Conservation (phyloP, 2,888 invertebrate genomes). For the Calameuta pallipes region DNA sequence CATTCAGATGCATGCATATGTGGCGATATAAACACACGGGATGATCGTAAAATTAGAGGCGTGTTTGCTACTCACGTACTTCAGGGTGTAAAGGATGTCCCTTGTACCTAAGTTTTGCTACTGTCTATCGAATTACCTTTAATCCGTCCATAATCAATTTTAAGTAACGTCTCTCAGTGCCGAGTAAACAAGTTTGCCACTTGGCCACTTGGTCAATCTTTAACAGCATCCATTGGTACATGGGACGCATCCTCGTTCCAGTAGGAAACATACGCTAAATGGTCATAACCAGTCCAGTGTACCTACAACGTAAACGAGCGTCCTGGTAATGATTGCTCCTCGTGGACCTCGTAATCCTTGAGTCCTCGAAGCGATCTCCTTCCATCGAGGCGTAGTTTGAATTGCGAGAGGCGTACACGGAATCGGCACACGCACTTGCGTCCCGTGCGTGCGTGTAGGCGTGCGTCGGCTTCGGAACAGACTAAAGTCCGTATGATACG, state of each 20-base stretch:
- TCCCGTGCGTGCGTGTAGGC: neutral
- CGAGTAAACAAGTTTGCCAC: neutral
- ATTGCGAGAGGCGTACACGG: neutral
- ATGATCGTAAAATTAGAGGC: slow-evolving; percentile 2
- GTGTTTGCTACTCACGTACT: neutral
- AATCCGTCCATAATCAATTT: neutral
- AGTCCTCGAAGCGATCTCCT: neutral
- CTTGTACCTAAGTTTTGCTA: neutral
- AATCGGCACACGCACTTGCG: neutral
- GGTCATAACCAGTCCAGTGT: slow-evolving; percentile 23
- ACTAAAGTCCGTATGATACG: slow-evolving; percentile 2
- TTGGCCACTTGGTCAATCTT: neutral
- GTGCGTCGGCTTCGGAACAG: neutral
- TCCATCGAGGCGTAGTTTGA: neutral
- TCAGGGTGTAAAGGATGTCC: neutral
- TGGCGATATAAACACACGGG: slow-evolving; percentile 11
- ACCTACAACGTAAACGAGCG: slow-evolving; percentile 15
- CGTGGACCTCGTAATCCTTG: slow-evolving; percentile 9
- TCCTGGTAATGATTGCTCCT: slow-evolving; percentile 31
- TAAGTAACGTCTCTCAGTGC: neutral
- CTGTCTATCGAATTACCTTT: neutral
- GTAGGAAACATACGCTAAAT: slow-evolving; percentile 13
- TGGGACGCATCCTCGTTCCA: neutral
- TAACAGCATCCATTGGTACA: neutral
- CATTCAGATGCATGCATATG: slow-evolving; percentile 24